A percentile compares a stretch with the other conserved stretches of the same genome.
Evolutionary conservation across 2,797 vertebrate genomes (phyloP).

Genomic region (Centropyge bicolor): DNA sequence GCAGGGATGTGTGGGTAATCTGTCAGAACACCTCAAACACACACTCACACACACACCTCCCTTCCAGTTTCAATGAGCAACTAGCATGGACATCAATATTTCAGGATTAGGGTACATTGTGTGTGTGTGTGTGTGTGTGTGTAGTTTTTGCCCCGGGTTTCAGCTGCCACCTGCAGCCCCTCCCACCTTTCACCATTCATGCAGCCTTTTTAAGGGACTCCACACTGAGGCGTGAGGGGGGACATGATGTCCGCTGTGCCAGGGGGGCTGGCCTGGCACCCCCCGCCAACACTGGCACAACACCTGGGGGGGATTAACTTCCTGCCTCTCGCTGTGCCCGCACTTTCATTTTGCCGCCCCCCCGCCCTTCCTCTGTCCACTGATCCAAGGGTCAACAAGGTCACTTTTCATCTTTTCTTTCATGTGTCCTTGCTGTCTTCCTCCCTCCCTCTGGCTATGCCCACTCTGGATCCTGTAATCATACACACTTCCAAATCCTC

Average conservation of each 20-base stretch:
- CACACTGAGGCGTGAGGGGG: slow-evolving; percentile 57
- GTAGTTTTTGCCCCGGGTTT: slow-evolving; percentile 66
- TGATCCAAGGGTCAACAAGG: slow-evolving; percentile 78
- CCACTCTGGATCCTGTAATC: slow-evolving; percentile 80
- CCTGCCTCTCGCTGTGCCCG: slow-evolving; percentile 76
- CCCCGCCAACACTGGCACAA: slow-evolving; percentile 78
- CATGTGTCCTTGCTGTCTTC: slow-evolving; percentile 74
- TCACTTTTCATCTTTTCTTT: slow-evolving; percentile 87
- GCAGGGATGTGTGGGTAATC: slow-evolving; percentile 77
- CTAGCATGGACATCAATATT: slow-evolving; percentile 85
- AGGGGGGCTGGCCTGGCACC: slow-evolving; percentile 69
- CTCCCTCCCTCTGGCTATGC: slow-evolving; percentile 52
- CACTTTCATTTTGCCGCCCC: slow-evolving; percentile 70
- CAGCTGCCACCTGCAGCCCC: slow-evolving; percentile 85
- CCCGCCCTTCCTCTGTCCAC: slow-evolving; percentile 54
- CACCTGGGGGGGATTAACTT: slow-evolving; percentile 89
- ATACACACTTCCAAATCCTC: slow-evolving; percentile 77
- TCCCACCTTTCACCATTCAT: slow-evolving; percentile 66
- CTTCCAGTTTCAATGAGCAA: slow-evolving; percentile 71
- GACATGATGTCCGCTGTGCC: slow-evolving; percentile 70
- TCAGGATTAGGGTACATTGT: slow-evolving; percentile 85
- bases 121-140: slow-evolving; percentile 42
- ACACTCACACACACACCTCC: slow-evolving; percentile 45
- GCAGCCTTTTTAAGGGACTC: slow-evolving; percentile 72
- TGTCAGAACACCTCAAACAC: slow-evolving; percentile 67